Conservation (phyloP, 2,113 vertebrate genomes). For the Toxostoma redivivum region DNA sequence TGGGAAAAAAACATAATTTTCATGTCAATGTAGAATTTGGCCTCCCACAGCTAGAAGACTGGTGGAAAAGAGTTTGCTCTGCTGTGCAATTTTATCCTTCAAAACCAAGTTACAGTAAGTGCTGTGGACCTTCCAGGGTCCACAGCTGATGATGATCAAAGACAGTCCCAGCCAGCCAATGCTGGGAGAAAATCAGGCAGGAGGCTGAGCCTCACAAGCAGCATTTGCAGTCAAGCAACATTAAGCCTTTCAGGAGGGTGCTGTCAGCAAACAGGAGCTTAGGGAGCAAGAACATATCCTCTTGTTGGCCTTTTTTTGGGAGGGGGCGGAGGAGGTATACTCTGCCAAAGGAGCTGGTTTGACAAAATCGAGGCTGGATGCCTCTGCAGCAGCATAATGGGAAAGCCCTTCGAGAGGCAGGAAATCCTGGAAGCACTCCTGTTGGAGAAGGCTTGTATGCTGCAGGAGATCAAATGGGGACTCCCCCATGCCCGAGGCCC, state of each 20-base stretch:
- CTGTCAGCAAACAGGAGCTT: not conserved
- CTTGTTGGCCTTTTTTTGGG: not conserved
- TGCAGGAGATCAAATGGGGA: slow-evolving; percentile 1
- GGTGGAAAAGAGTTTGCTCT: not conserved
- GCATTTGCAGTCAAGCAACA: not conserved
- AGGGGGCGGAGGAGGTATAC: rapidly evolving
- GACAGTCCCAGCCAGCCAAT: not conserved
- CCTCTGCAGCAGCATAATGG: not conserved
- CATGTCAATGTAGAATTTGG: not conserved
- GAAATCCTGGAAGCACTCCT: slow-evolving; percentile 10
- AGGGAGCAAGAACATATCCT: not conserved
- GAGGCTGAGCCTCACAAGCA: not conserved
- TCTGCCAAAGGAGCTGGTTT: slow-evolving; percentile 2
- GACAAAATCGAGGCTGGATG: not conserved
- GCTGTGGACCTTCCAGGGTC: not conserved
- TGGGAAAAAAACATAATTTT: not conserved
- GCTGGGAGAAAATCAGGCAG: not conserved
- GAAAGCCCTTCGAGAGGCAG: not conserved
- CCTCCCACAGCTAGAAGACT: slow-evolving; percentile 2
- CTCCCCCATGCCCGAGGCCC: not conserved
- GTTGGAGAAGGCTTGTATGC: not conserved
- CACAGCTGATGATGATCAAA: not conserved
- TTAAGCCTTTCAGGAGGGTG: not conserved
- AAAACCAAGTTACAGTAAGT: not conserved
- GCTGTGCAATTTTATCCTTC: slow-evolving; percentile 17